Conservation (phyloP, 1,140 invertebrate species). For the Drosophila grimshawi region DNA sequence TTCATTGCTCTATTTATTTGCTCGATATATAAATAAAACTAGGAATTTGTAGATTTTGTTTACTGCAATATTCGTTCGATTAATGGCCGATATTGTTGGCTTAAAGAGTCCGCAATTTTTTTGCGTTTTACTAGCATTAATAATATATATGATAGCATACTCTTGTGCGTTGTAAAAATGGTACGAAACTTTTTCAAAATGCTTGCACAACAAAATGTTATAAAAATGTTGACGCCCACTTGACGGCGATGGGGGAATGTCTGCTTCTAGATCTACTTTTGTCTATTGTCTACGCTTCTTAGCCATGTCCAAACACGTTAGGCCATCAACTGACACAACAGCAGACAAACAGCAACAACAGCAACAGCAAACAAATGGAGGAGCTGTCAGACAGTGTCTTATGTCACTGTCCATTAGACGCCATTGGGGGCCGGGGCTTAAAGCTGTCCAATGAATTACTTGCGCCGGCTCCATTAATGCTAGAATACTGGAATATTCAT, state of each 20-base stretch:
- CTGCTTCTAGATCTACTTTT: conserved; percentile 5
- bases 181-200: conserved; percentile 54
- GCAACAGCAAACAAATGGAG: conserved; percentile 25
- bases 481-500: conserved; percentile 42
- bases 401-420: conserved; percentile 78
- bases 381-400: conserved; percentile 66
- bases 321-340: conserved; percentile 54
- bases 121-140: conserved; percentile 21
- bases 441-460: conserved; percentile 56
- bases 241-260: conserved; percentile 24
- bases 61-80: not conserved
- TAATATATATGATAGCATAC: conserved; percentile 47
- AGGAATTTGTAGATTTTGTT: not conserved
- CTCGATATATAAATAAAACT: not conserved
- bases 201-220: conserved; percentile 28
- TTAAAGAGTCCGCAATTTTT: conserved; percentile 26
- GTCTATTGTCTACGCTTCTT: conserved; percentile 63
- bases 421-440: conserved; percentile 40
- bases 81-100: conserved; percentile 12
- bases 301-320: conserved; percentile 78
- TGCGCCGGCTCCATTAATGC: conserved; percentile 24
- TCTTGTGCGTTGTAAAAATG: conserved; percentile 53
- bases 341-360: conserved; percentile 30
- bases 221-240: conserved; percentile 53
- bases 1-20: not conserved